Base-by-base conservation (phyloP, 2,888 invertebrate genomes). In the Agrochola circellaris region DNA sequence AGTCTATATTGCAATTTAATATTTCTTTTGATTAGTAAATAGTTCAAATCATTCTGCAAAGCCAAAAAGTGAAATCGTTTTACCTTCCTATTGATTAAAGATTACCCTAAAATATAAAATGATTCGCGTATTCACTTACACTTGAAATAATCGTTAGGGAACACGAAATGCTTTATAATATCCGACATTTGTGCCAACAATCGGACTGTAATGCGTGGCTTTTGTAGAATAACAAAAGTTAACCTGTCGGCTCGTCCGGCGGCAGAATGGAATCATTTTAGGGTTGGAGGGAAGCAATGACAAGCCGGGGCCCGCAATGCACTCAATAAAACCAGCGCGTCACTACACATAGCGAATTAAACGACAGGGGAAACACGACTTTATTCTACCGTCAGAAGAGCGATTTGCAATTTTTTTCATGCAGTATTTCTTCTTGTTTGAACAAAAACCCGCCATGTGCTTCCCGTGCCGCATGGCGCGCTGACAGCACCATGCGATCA, bases 251-350 rank as follows among this genome's bases (percentile, higher is more conserved):
- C 91, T 94, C 94, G 94, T 95, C 94, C 95, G 94, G 92, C 90
- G 92, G 92, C 91, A 93, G 94, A 96, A 96, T 95, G 91, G 93
- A 95, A 93, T 94, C 93, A 95, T 95, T 96, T 96, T 95, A 96
- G 96, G 97, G 97, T 96, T 96, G 94, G 91, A 95, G 95, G 95
- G 95, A 95, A 95, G 95, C 95, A 96, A 95, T 96, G 97, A 97
- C 96, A 97, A 94, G 91, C 93, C 94, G 74, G 82, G 87, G 75
- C 95, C 93, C 92, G 94, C 94, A 95, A 95, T 95, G 92, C 93
- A 92, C 91, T 93, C 90, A 88, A 86, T 88, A 86, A 83, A 88
- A 89, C 91, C 83, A 88, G 87, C 86, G 80, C 81, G 86, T 81
- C 79, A 83, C 73, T 90, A 75, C 81, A 77, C 72, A 78, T 68